These are phyloP conservation scores for Candoia aspera DNA, from an alignment of 2,113 vertebrate species.

Conservation along the genomic window DNA sequence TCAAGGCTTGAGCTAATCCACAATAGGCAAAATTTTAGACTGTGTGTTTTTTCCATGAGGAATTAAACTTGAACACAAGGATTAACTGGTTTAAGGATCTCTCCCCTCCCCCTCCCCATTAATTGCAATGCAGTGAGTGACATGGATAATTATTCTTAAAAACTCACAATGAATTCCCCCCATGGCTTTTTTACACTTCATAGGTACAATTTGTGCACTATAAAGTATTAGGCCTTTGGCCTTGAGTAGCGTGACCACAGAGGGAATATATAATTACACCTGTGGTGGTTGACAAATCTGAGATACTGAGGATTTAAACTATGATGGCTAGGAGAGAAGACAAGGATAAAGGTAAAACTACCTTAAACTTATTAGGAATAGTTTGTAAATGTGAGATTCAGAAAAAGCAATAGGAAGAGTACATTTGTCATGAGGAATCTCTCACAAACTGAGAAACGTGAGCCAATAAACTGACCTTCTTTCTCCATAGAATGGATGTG, in stretches of 20 bases:
- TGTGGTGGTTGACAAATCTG: background rate
- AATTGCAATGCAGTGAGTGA: background rate
- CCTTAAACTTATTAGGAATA: background rate
- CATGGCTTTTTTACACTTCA: background rate
- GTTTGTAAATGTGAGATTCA: constrained; percentile 13
- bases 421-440: background rate
- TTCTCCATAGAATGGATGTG: constrained; percentile 25
- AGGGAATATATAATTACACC: background rate
- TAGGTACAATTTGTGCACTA: background rate
- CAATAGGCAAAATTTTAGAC: background rate
- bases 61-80: background rate
- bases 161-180: background rate
- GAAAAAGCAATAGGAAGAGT: constrained; percentile 16
- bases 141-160: background rate
- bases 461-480: constrained; percentile 25
- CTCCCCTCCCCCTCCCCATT: no score
- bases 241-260: background rate
- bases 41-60: background rate
- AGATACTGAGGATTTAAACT: constrained; percentile 29
- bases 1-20: background rate
- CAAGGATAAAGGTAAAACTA: background rate
- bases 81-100: background rate
- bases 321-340: constrained; percentile 6
- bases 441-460: constrained; percentile 44
- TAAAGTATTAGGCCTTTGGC: background rate